These are phyloP conservation scores for Desmodus rotundus DNA, from an alignment of 2,113 vertebrate species.

Conservation along the genomic window DNA sequence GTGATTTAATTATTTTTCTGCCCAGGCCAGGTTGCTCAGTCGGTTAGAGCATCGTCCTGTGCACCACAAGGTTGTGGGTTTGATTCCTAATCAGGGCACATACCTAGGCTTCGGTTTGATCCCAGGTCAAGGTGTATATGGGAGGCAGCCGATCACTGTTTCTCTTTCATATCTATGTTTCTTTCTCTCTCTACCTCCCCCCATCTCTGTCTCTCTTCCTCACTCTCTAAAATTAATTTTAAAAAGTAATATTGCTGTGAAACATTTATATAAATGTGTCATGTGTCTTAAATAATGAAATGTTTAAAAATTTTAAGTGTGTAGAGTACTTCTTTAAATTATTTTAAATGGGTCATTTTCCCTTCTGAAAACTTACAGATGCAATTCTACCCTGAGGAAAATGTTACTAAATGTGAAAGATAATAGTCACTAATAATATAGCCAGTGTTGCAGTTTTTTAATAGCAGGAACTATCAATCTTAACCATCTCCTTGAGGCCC, in stretches of 20 bases:
- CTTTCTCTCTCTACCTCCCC: background rate
- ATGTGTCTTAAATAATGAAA: background rate
- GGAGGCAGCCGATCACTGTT: background rate
- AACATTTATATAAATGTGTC: background rate
- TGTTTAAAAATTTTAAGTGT: background rate
- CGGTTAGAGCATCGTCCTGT: background rate
- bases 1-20: background rate
- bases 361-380: background rate
- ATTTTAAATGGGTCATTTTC: constrained; percentile 7
- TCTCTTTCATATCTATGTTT: background rate
- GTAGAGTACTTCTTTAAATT: background rate
- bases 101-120: background rate
- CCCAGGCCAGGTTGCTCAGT: background rate
- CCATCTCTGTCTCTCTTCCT: background rate
- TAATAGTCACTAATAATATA: background rate
- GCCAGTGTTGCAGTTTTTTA: background rate
- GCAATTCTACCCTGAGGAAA: background rate
- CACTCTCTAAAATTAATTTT: too few relatives aligned
- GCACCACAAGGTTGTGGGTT: background rate
- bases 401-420: background rate
- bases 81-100: background rate
- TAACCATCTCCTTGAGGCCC: background rate
- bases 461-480: background rate
- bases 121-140: too few relatives aligned
- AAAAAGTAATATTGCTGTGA: background rate